A percentile compares a stretch with the other conserved stretches of the same genome.
Conservation (phyloP, 2,113 vertebrate genomes). For the Pachycephala philippinensis region DNA sequence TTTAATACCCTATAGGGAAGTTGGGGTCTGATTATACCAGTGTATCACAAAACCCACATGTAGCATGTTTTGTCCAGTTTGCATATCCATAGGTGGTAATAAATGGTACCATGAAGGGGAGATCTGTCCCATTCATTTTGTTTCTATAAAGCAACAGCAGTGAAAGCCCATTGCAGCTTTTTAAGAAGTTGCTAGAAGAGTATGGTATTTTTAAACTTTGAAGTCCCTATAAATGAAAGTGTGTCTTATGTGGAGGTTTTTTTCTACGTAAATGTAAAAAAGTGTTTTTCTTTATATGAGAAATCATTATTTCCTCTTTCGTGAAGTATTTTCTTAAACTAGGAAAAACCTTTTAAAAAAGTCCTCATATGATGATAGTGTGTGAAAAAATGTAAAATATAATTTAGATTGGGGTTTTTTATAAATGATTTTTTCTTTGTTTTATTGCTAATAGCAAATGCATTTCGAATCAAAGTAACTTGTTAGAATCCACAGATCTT, state of each 20-base stretch:
- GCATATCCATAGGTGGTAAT: not conserved
- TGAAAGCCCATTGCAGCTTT: not conserved
- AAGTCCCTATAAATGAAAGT: not conserved
- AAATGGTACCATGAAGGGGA: not conserved
- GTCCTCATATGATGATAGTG: not conserved
- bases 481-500: conserved; percentile 51
- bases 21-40: not conserved
- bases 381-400: conserved; percentile 38
- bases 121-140: not conserved
- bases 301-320: conserved; percentile 28
- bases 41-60: not conserved
- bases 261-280: not conserved
- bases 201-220: not conserved
- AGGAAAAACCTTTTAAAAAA: not conserved
- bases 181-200: not conserved
- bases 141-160: not conserved
- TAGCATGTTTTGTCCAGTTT: not conserved
- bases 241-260: not conserved
- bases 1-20: not conserved
- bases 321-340: conserved; percentile 2
- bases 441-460: conserved; percentile 46
- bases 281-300: not conserved
- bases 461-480: conserved; percentile 48
- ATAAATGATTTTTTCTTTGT: conserved; percentile 27
- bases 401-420: not conserved